A percentile compares a stretch with the other conserved stretches of the same genome.
These are phyloP conservation scores for Drosophila demipolita DNA, from an alignment of 2,888 invertebrate genomes.

Conservation along the genomic window DNA sequence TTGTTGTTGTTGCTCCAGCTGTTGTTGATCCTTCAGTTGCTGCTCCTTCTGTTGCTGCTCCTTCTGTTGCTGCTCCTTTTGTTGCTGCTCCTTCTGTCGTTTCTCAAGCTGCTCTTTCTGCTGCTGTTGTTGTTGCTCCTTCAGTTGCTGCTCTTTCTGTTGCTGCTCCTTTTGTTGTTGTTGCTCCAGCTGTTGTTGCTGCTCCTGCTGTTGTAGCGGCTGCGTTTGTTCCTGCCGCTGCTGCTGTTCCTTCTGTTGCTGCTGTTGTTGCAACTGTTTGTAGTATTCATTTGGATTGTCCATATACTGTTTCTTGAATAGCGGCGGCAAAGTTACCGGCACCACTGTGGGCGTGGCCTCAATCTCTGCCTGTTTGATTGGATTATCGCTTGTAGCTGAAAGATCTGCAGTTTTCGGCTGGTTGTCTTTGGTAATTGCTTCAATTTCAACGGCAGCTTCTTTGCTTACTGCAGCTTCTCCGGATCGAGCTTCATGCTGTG, in stretches of 20 bases:
- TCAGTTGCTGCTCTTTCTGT: background rate
- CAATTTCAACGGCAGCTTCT: background rate
- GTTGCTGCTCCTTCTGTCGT: background rate
- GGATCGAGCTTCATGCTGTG: background rate
- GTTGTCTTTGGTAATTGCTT: background rate
- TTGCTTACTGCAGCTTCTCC: background rate
- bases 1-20: background rate
- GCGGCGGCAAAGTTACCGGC: constrained; percentile 48
- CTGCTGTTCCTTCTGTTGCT: constrained; percentile 4
- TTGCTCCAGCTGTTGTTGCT: background rate
- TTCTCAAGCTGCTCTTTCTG: background rate
- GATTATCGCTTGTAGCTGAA: background rate
- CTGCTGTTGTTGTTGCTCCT: background rate
- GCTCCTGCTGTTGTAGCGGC: constrained; percentile 2
- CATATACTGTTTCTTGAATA: constrained; percentile 55
- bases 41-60: background rate
- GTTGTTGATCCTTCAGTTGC: background rate
- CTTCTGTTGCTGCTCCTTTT: background rate
- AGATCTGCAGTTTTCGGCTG: background rate
- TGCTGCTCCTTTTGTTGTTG: background rate
- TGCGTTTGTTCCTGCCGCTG: background rate
- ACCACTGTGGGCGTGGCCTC: constrained; percentile 3
- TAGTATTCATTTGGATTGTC: constrained; percentile 61
- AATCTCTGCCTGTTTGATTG: background rate
- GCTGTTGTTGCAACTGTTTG: constrained; percentile 56